These are phyloP conservation scores for Aphelocoma coerulescens DNA, from an alignment of 2,113 vertebrate species.

Conservation along the genomic window DNA sequence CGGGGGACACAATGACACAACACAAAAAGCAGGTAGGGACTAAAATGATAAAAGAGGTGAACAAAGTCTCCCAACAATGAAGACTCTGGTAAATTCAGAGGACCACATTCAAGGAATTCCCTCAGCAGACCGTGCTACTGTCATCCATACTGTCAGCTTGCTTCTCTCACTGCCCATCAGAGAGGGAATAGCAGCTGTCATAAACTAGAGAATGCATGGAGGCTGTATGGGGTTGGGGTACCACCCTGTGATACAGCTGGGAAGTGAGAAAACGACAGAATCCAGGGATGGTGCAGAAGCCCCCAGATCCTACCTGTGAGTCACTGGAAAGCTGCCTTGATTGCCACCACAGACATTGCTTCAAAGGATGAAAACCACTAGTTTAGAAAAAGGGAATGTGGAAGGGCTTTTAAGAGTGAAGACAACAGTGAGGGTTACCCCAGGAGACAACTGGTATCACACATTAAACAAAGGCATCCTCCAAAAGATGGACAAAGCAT, in stretches of 20 bases:
- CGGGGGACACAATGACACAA: neutral
- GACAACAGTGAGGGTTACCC: neutral
- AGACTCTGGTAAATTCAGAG: neutral
- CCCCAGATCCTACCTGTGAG: neutral
- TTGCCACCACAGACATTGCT: neutral
- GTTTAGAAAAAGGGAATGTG: neutral
- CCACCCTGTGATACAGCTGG: neutral
- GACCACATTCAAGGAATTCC: neutral
- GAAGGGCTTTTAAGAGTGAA: neutral
- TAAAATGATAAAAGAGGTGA: neutral
- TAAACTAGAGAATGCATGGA: fast-evolving
- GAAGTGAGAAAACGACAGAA: neutral
- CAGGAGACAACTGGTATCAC: neutral
- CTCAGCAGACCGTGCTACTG: neutral
- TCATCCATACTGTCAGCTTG: neutral
- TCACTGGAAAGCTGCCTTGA: neutral
- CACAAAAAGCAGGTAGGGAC: neutral
- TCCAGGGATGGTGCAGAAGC: neutral
- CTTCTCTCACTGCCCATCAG: neutral
- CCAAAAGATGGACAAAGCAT: neutral
- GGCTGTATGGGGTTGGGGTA: neutral
- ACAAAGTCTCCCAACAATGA: neutral
- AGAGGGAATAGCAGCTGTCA: neutral
- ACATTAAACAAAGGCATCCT: neutral
- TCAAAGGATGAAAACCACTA: neutral